Conservation (phyloP, 2,888 invertebrate genomes). For the Lycocerus yunnanus region DNA sequence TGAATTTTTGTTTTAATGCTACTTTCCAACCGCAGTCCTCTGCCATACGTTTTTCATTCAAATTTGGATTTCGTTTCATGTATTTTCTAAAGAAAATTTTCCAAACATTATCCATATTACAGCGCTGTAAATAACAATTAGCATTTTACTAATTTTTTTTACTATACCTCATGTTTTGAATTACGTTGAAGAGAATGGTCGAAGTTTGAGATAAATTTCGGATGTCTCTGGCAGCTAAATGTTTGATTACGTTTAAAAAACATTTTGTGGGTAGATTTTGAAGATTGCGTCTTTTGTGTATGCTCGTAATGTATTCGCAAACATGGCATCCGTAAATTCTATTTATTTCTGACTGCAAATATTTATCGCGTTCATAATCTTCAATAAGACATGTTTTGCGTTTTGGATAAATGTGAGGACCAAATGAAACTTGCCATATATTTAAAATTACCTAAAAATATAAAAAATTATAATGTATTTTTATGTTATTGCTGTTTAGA, state of each 20-base stretch:
- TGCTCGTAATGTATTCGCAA: slow-evolving; percentile 20
- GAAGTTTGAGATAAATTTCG: slow-evolving; percentile 40
- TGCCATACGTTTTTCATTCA: slow-evolving; percentile 15
- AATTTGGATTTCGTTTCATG: slow-evolving; percentile 14
- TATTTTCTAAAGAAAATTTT: slow-evolving; percentile 35
- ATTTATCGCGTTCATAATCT: slow-evolving; percentile 41
- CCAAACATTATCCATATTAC: slow-evolving; percentile 37
- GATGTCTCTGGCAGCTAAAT: slow-evolving; percentile 39
- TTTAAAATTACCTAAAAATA: slow-evolving; percentile 42
- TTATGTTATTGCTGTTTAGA: slow-evolving; percentile 1
- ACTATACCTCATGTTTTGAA: slow-evolving; percentile 11
- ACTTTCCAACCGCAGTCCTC: slow-evolving; percentile 29
- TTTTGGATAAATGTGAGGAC: slow-evolving; percentile 42
- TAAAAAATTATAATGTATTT: background rate
- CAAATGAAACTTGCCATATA: slow-evolving; percentile 43
- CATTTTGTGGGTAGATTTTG: slow-evolving; percentile 40
- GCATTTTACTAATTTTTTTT: background rate
- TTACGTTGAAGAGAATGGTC: slow-evolving; percentile 43
- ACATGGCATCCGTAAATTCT: slow-evolving; percentile 42
- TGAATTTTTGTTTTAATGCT: slow-evolving; percentile 19
- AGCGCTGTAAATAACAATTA: slow-evolving; percentile 31
- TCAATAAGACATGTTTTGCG: slow-evolving; percentile 34
- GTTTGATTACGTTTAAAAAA: slow-evolving; percentile 40
- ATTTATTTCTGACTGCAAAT: slow-evolving; percentile 41
- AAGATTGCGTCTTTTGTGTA: slow-evolving; percentile 34